Evolutionary conservation across 2,888 invertebrate species (phyloP).

Genomic region (Aricia artaxerxes): DNA sequence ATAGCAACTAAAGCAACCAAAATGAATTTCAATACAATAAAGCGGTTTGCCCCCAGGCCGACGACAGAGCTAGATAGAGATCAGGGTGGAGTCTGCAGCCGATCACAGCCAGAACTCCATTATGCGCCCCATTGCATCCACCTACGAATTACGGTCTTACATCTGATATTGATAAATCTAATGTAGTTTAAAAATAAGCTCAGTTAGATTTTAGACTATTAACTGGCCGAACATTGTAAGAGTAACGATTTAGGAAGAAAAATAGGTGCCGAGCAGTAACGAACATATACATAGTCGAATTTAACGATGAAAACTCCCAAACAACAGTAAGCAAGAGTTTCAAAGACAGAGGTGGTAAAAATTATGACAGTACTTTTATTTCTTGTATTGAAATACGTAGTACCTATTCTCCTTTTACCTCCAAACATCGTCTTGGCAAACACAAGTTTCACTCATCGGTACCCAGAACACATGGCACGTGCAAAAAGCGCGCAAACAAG

Average conservation of each 20-base stretch:
- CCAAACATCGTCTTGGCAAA: background rate
- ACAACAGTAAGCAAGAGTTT: too few species aligned
- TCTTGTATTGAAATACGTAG: too few species aligned
- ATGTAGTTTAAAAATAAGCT: background rate
- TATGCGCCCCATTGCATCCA: constrained; percentile 39
- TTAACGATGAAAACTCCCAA: too few species aligned
- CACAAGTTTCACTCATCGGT: background rate
- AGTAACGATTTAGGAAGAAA: too few species aligned
- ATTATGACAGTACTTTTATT: too few species aligned
- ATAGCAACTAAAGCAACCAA: background rate
- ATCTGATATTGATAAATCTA: constrained; percentile 12
- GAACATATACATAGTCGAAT: too few species aligned
- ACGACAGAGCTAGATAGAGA: constrained; percentile 62
- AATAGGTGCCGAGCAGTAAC: too few species aligned
- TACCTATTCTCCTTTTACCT: background rate
- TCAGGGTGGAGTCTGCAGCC: constrained; percentile 70
- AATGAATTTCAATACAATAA: constrained; percentile 38
- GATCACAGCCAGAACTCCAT: constrained; percentile 56
- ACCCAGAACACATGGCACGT: background rate
- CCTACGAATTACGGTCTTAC: constrained; percentile 29
- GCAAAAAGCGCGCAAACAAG: constrained; percentile 4
- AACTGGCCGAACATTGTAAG: too few species aligned
- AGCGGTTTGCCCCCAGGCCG: constrained; percentile 59
- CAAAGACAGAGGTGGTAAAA: too few species aligned
- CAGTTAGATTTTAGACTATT: background rate